A percentile compares a stretch with the other conserved stretches of the same genome.
These are phyloP conservation scores for Hydrophis major DNA, from an alignment of 2,797 vertebrate genomes.

Conservation along the genomic window DNA sequence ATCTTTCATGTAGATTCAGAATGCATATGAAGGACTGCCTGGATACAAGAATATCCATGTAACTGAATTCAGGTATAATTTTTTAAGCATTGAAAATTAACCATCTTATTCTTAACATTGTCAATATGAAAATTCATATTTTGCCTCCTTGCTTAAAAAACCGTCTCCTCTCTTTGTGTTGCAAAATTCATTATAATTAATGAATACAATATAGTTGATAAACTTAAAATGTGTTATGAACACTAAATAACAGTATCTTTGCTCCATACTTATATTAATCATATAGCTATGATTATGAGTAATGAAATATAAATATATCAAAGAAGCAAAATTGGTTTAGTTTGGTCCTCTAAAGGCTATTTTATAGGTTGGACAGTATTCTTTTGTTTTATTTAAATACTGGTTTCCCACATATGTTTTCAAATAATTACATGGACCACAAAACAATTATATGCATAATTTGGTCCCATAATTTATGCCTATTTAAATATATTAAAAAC, in stretches of 20 bases:
- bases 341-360: background rate
- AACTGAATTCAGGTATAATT: slow-evolving; percentile 84
- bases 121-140: background rate
- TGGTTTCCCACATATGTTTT: background rate
- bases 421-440: background rate
- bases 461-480: background rate
- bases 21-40: slow-evolving; percentile 79
- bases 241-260: background rate
- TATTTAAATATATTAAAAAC: background rate
- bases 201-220: background rate
- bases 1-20: slow-evolving; percentile 78
- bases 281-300: background rate
- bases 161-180: background rate
- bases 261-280: background rate
- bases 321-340: background rate
- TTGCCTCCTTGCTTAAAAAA: background rate
- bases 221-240: background rate
- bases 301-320: background rate
- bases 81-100: slow-evolving; percentile 18
- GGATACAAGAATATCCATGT: slow-evolving; percentile 85
- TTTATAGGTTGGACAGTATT: background rate
- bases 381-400: background rate
- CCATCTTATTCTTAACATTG: background rate
- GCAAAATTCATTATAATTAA: background rate
- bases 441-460: background rate